These are phyloP conservation scores for Harpalus rubripes DNA, from an alignment of 2,888 invertebrate species.

Conservation along the genomic window DNA sequence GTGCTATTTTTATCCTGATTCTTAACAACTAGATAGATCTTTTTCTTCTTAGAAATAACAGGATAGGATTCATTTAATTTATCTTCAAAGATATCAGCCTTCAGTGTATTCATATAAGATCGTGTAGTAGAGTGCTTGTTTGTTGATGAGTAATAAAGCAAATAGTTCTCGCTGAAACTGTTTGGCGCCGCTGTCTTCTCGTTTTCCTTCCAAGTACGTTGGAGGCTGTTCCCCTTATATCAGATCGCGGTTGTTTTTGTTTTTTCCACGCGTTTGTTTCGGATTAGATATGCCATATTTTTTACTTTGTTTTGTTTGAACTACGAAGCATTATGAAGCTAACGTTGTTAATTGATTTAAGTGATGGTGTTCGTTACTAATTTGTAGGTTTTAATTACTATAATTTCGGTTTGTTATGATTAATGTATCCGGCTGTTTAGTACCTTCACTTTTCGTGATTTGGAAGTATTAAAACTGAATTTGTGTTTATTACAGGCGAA, in stretches of 20 bases:
- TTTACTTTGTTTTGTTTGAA: conserved; percentile 49
- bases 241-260: conserved; percentile 55
- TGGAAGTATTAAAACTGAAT: conserved; percentile 37
- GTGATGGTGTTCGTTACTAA: conserved; percentile 60
- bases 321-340: conserved; percentile 1
- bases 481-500: conserved; percentile 31
- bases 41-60: not conserved
- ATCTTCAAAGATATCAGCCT: not conserved
- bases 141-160: not conserved
- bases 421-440: conserved; percentile 50
- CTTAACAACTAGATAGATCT: not conserved
- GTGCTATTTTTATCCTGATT: too few species aligned
- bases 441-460: conserved; percentile 44
- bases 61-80: not conserved
- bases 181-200: conserved; percentile 34
- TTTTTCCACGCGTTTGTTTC: conserved; percentile 50
- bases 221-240: conserved; percentile 60
- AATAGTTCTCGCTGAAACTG: conserved; percentile 8
- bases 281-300: conserved; percentile 56
- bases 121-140: not conserved
- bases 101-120: not conserved
- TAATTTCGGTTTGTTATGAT: conserved; percentile 60
- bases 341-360: conserved; percentile 53
- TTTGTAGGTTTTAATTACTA: conserved; percentile 54
- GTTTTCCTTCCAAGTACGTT: conserved; percentile 59